phyloP scores from a whole-genome alignment of 2,113 vertebrate species.

The Ploceus nigricollis region DNA sequence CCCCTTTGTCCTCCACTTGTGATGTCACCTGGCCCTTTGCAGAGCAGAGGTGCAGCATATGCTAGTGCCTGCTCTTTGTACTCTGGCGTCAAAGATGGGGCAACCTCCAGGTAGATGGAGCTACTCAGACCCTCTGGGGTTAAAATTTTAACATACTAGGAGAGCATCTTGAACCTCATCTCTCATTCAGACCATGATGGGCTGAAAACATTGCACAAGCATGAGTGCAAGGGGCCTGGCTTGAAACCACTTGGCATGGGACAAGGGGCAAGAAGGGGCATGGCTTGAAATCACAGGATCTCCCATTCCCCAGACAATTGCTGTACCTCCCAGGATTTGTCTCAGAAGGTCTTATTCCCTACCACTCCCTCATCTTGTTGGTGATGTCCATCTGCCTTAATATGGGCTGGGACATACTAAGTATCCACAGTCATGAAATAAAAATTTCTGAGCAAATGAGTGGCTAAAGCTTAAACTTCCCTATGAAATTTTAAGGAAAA shows the following conservation, averaged over 20 bases:
- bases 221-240: background rate
- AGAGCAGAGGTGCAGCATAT: background rate
- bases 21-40: background rate
- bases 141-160: background rate
- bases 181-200: background rate
- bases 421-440: background rate
- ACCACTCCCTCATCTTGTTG: background rate
- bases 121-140: background rate
- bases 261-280: background rate
- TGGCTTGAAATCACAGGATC: background rate
- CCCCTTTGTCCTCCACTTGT: fast-evolving
- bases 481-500: background rate
- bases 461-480: background rate
- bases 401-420: background rate
- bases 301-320: background rate
- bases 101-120: background rate
- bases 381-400: background rate
- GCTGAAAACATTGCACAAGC: background rate
- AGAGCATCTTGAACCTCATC: background rate
- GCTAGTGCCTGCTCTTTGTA: background rate
- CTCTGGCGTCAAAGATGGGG: background rate
- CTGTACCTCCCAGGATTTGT: background rate
- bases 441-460: background rate
- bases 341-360: background rate
- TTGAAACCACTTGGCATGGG: background rate